Percentiles rank a stretch among this genome's conserved stretches.
phyloP scores from a whole-genome alignment of 2,113 vertebrate species.

The Tychaedon coryphoeus region DNA sequence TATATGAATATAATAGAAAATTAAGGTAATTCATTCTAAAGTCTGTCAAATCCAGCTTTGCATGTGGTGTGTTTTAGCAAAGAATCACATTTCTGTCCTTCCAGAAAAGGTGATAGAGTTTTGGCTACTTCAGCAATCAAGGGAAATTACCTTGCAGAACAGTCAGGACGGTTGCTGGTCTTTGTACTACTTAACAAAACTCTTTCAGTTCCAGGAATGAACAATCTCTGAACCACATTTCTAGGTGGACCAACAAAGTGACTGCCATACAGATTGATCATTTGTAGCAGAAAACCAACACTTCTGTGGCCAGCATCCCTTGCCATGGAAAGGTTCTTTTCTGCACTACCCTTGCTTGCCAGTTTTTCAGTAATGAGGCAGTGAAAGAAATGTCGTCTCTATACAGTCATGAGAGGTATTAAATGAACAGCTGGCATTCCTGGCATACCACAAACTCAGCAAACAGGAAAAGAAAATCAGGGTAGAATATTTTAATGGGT shows the following conservation, averaged over 20 bases:
- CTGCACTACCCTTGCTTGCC: not conserved
- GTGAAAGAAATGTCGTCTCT: not conserved
- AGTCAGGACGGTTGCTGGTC: not conserved
- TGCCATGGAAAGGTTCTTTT: not conserved
- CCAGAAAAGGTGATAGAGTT: not conserved
- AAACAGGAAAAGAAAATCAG: constrained; percentile 10
- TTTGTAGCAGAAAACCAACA: not conserved
- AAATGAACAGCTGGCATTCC: not conserved
- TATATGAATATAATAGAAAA: not conserved
- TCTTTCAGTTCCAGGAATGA: not conserved
- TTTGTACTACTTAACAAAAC: not conserved
- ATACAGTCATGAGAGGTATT: not conserved
- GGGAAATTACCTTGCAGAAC: not conserved
- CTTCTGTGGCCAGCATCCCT: not conserved
- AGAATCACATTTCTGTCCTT: not conserved
- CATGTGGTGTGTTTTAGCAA: not conserved
- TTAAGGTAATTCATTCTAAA: not conserved
- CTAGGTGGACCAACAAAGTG: not conserved
- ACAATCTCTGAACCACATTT: not conserved
- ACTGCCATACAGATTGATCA: not conserved
- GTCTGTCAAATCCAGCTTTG: not conserved
- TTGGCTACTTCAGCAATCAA: not conserved
- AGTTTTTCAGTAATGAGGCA: not conserved
- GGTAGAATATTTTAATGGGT: not conserved
- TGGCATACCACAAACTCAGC: not conserved